Evolutionary conservation across 2,797 vertebrate genomes (phyloP), one percentile per base, ranked within the genome.

Genomic region (Rhadinocentrus ornatus): DNA sequence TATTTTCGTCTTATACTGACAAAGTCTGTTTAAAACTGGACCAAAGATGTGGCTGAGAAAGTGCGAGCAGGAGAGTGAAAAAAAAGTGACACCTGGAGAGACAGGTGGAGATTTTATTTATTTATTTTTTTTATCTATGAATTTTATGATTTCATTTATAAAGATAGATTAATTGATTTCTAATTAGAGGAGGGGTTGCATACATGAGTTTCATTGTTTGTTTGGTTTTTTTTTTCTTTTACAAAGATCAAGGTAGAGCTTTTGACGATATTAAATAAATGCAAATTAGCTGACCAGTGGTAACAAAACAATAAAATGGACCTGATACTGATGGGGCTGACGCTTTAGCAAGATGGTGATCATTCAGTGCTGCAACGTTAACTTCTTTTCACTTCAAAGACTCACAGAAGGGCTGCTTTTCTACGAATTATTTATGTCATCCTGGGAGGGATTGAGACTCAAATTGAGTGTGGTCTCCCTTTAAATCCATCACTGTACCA

Each of bases 401-500:
- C 15, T 76, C 68, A 61, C 35, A 66, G 31, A 69, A 82, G 59
- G 46, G 41, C 62, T 3, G 64, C 78, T 77, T 78, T 82, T 77
- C 74, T 16, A 15, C 87, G 90, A 92, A 94, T 94, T 92, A 93
- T 89, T 94, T 86, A 93, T 90, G 91, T 89, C 89, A 91, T 88
- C 86, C 86, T 82, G 74, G 79, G 85, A 90, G 87, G 91, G 88
- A 92, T 74, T 83, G 86, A 88, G 90, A 81, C 86, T 86, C 89
- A 94, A 94, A 93, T 91, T 92, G 91, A 93, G 90, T 88, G 84
- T 88, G 69, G 86, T 90, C 83, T 87, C 89, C 88, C 86, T 93
- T 93, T 91, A 92, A 94, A 94, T 94, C 90, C 91, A 93, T 94
- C 92, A 94, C 86, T 88, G 84, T 87, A 90, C 80, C 56, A 86